phyloP scores from a whole-genome alignment of 2,888 invertebrate genomes.

The Heliothis peltigera region DNA sequence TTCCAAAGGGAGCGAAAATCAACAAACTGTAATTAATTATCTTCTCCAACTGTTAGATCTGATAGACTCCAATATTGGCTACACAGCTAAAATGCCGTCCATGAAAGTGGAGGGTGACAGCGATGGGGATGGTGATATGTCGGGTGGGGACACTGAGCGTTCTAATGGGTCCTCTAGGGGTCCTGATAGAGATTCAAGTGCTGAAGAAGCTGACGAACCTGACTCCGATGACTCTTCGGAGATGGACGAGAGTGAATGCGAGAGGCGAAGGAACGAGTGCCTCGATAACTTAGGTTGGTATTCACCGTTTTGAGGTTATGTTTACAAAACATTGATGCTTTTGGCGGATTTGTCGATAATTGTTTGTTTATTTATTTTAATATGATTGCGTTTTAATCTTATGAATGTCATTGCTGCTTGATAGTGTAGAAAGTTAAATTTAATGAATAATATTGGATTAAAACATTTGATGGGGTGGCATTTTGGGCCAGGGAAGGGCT shows the following conservation, averaged over 20 bases:
- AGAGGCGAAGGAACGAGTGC: conserved; percentile 94
- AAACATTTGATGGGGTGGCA: conserved; percentile 29
- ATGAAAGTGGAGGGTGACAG: conserved; percentile 92
- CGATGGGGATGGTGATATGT: conserved; percentile 91
- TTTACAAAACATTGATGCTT: conserved; percentile 83
- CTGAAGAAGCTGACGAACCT: conserved; percentile 94
- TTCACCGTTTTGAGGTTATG: conserved; percentile 82
- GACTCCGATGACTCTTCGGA: conserved; percentile 96
- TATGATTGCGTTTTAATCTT: conserved; percentile 7
- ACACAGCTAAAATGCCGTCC: conserved; percentile 89
- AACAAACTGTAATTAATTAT: conserved; percentile 41
- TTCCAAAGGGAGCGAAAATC: conserved; percentile 66
- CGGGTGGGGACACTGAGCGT: conserved; percentile 92
- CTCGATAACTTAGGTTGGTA: conserved; percentile 93
- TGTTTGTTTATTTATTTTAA: conserved; percentile 30
- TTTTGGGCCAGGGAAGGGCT: background rate
- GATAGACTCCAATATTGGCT: conserved; percentile 1
- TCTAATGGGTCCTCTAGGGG: conserved; percentile 92
- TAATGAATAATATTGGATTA: background rate
- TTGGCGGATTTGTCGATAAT: conserved; percentile 47
- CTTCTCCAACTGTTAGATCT: background rate
- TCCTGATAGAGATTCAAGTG: conserved; percentile 92
- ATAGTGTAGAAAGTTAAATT: background rate
- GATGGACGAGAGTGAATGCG: conserved; percentile 98
- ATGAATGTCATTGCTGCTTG: background rate